Conservation (phyloP, 1,140 invertebrate genomes). For the Drosophila persimilis region DNA sequence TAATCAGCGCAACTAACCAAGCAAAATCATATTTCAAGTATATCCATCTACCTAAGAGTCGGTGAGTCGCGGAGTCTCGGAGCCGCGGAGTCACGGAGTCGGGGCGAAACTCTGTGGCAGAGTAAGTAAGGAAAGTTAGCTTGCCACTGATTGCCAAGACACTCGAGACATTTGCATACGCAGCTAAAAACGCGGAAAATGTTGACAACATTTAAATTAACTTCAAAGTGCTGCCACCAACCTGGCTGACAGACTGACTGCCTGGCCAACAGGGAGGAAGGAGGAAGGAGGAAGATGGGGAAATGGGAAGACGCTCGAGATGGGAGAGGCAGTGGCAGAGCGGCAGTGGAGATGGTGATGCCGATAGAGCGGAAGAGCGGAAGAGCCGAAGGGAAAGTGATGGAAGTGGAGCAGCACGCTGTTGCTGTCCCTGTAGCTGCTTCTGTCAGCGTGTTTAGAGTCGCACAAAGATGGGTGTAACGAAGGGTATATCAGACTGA, state of each 20-base stretch:
- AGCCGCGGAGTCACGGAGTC: background rate
- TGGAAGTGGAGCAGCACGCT: conserved; percentile 16
- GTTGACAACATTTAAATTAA: conserved; percentile 82
- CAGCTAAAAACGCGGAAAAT: conserved; percentile 69
- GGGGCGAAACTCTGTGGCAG: background rate
- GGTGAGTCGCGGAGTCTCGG: background rate
- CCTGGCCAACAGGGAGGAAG: conserved; percentile 15
- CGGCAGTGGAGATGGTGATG: background rate
- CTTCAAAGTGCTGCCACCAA: conserved; percentile 74
- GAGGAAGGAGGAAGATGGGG: conserved; percentile 3
- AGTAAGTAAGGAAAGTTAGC: conserved; percentile 30
- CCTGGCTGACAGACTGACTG: conserved; percentile 41
- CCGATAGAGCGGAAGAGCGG: background rate
- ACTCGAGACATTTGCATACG: conserved; percentile 75
- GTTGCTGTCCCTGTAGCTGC: conserved; percentile 16
- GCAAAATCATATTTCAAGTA: conserved; percentile 39
- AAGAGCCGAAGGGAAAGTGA: conserved; percentile 7
- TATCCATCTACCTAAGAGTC: conserved; percentile 1
- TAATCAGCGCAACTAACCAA: conserved; percentile 41
- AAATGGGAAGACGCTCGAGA: conserved; percentile 12
- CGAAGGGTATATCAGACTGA: conserved; percentile 25
- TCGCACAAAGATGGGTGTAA: conserved; percentile 16
- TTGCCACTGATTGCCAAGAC: conserved; percentile 53
- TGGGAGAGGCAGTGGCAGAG: background rate
- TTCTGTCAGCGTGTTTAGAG: conserved; percentile 38